These are phyloP conservation scores for Spheniscus mendiculus DNA, from an alignment of 2,113 vertebrate genomes.

Conservation along the genomic window DNA sequence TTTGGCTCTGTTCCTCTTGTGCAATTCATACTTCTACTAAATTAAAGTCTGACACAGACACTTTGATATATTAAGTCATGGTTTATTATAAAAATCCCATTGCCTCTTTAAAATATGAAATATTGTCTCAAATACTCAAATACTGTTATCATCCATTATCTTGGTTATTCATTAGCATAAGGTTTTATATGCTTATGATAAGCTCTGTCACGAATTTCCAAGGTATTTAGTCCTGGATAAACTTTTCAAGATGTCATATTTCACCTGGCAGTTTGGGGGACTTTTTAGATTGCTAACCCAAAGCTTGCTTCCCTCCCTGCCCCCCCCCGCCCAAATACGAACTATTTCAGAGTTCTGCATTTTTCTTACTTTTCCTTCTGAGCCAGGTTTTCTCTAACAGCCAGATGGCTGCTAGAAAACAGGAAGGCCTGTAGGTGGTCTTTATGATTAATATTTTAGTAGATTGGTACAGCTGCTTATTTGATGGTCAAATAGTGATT, in stretches of 20 bases:
- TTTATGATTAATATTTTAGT: slow-evolving; percentile 39
- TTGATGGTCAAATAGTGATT: background rate
- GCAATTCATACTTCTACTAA: background rate
- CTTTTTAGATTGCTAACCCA: background rate
- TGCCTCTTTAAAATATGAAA: background rate
- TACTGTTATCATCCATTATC: background rate
- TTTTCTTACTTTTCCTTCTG: background rate
- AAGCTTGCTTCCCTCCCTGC: background rate
- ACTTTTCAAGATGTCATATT: background rate
- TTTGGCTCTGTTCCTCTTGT: background rate
- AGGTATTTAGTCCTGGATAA: background rate
- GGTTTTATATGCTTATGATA: background rate
- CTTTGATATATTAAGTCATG: background rate
- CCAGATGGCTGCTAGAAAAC: slow-evolving; percentile 36
- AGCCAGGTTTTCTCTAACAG: slow-evolving; percentile 10
- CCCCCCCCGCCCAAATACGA: background rate
- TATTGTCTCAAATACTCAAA: background rate
- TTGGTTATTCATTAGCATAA: background rate
- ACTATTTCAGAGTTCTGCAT: background rate
- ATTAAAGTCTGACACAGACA: background rate
- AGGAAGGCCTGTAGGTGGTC: background rate
- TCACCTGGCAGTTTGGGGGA: background rate
- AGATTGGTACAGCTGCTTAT: background rate
- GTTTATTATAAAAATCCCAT: background rate
- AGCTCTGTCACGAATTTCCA: background rate